These are phyloP conservation scores for Himantopus leucocephalus DNA, from an alignment of 2,113 vertebrate genomes.

Conservation along the genomic window DNA sequence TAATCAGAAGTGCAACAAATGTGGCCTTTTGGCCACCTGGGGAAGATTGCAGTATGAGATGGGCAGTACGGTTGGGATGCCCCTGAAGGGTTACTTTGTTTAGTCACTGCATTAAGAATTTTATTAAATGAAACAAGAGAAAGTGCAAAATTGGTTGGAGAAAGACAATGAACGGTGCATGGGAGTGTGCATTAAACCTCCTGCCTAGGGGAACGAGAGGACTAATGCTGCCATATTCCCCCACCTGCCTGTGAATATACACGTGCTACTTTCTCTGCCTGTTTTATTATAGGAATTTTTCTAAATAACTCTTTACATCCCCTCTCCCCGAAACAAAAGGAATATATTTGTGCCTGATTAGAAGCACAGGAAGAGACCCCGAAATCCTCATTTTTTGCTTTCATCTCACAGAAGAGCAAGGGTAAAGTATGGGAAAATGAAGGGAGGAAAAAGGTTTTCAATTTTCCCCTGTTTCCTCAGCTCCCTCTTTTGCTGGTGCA, in stretches of 20 bases:
- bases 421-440: background rate
- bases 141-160: background rate
- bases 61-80: fast-evolving
- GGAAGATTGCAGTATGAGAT: background rate
- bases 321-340: background rate
- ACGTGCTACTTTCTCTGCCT: background rate
- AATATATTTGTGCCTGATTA: background rate
- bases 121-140: background rate
- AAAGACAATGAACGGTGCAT: background rate
- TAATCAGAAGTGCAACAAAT: background rate
- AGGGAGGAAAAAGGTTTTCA: background rate
- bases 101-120: background rate
- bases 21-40: background rate
- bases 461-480: background rate
- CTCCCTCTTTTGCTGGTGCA: background rate
- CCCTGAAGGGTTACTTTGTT: background rate
- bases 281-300: background rate
- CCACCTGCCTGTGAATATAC: background rate
- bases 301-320: background rate
- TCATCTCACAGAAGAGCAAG: background rate
- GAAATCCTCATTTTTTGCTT: background rate
- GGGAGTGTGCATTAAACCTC: background rate
- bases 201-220: background rate
- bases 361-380: background rate
- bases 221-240: background rate